A percentile compares a stretch with the other conserved stretches of the same genome.
Conservation (phyloP, 2,797 vertebrate species). For the Silurus lanzhouensis region DNA sequence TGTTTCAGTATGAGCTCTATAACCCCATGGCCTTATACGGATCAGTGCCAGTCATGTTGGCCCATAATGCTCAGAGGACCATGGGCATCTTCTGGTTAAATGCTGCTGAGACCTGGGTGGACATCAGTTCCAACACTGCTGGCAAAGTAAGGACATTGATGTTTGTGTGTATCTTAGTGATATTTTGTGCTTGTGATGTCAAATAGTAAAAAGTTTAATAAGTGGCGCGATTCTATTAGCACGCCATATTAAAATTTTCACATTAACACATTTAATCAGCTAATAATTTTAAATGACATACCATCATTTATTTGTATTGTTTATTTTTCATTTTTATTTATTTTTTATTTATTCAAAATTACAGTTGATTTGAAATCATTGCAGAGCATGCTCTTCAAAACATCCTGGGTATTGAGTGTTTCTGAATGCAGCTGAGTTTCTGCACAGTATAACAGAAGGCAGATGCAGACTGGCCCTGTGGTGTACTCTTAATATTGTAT, state of each 20-base stretch:
- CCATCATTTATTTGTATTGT: background rate
- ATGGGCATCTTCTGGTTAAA: conserved; percentile 94
- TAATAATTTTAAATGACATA: background rate
- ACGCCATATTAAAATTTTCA: background rate
- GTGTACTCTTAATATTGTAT: background rate
- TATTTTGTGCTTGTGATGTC: background rate
- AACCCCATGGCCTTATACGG: conserved; percentile 95
- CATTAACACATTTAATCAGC: background rate
- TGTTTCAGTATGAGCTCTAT: conserved; percentile 93
- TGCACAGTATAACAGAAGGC: background rate
- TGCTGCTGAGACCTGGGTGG: conserved; percentile 96
- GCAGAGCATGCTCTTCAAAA: background rate
- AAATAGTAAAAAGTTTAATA: background rate
- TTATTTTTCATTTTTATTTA: no score
- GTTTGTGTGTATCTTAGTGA: background rate
- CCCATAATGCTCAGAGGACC: conserved; percentile 83
- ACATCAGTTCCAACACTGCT: conserved; percentile 92
- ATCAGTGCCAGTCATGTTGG: conserved; percentile 85
- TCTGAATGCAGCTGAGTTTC: background rate
- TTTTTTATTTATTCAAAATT: background rate
- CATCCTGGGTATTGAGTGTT: background rate
- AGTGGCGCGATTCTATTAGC: background rate
- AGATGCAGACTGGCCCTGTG: background rate
- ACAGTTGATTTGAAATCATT: no score
- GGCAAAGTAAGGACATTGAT: conserved; percentile 78